Base-by-base conservation (phyloP, 2,888 invertebrate genomes). In the Rhopalosiphum nymphaeae region DNA sequence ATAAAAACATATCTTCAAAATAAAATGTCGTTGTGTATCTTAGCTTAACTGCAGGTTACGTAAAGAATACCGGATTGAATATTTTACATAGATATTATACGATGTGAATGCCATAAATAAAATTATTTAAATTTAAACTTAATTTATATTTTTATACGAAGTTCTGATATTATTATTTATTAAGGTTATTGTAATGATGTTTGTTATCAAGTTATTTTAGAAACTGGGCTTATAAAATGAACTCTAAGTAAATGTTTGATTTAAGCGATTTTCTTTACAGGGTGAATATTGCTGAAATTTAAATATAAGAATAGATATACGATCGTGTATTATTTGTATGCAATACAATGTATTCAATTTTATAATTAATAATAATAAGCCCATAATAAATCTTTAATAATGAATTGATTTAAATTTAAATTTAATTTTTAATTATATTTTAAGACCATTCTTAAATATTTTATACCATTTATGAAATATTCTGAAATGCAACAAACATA, bases 91-190 rank as follows among this genome's bases (percentile, higher is more conserved):
- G 21, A 36, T 7, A 78, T 36, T 78, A 67, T 36, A 78, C 36
- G 21, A 78, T 16, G 36, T 36, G 36, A 78, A 78, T n/a, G n/a
- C 78, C 78, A 78, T 78, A 78, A 78, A 78, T n/a, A 25, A 25
- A 78, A 78, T 78, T 78, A 78, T 78, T 78, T 78, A 78, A 78
- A 78, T 78, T 78, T 67, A 67, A 67, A 67, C n/a, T 67, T 78
- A 36, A 36, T 78, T 78, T 78, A 78, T 78, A 78, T 36, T 78
- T 78, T 16, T 78, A 36, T 78, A 21, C 36, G 36, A 10, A 78
- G 78, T 78, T 78, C 21, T 10, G 21, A 36, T 78, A 78, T 78
- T 21, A 36, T 16, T 67, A n/a, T 67, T 78, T 78, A 78, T 36
- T 78, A 78, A 21, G 78, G 78, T 78, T 78, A 36, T 78, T 78